phyloP scores from a whole-genome alignment of 2,113 vertebrate genomes.

The Trematomus loennbergii region DNA sequence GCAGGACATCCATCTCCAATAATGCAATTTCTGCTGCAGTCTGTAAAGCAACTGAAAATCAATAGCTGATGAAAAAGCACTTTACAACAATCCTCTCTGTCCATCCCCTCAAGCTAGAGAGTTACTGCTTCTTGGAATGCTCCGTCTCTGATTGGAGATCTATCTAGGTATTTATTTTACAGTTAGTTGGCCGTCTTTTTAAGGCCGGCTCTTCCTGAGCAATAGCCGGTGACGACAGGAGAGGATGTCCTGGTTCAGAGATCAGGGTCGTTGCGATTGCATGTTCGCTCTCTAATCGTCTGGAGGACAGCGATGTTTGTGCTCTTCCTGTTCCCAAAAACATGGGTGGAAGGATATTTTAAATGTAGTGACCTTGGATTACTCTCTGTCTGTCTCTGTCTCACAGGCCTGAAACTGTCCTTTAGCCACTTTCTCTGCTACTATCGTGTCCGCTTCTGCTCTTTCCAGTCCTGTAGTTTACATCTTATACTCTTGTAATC shows the following conservation, averaged over 20 bases:
- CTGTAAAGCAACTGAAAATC: slow-evolving; percentile 59
- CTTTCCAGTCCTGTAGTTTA: background rate
- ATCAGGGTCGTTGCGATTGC: slow-evolving; percentile 65
- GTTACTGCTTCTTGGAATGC: slow-evolving; percentile 38
- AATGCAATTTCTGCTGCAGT: slow-evolving; percentile 61
- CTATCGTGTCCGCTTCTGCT: background rate
- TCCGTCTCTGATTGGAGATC: slow-evolving; percentile 12
- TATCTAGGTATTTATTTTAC: slow-evolving; percentile 46
- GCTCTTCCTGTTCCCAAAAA: slow-evolving; percentile 69
- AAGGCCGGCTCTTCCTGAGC: slow-evolving; percentile 53
- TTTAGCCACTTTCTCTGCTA: background rate
- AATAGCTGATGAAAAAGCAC: slow-evolving; percentile 66
- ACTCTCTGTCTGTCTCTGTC: background rate
- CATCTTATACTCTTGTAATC: background rate
- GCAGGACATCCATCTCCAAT: slow-evolving; percentile 56
- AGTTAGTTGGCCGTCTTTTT: slow-evolving; percentile 23
- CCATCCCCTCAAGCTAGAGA: slow-evolving; percentile 22
- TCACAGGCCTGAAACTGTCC: background rate
- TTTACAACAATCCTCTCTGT: slow-evolving; percentile 30
- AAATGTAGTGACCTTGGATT: slow-evolving; percentile 52
- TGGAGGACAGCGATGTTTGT: slow-evolving; percentile 56
- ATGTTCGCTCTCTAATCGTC: slow-evolving; percentile 35
- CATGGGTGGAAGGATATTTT: slow-evolving; percentile 59
- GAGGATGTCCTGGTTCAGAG: slow-evolving; percentile 64
- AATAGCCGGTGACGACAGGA: slow-evolving; percentile 42